Percentiles rank a stretch among this genome's conserved stretches.
Conservation (phyloP, 2,888 invertebrate species). For the Orthonevra nobilis region DNA sequence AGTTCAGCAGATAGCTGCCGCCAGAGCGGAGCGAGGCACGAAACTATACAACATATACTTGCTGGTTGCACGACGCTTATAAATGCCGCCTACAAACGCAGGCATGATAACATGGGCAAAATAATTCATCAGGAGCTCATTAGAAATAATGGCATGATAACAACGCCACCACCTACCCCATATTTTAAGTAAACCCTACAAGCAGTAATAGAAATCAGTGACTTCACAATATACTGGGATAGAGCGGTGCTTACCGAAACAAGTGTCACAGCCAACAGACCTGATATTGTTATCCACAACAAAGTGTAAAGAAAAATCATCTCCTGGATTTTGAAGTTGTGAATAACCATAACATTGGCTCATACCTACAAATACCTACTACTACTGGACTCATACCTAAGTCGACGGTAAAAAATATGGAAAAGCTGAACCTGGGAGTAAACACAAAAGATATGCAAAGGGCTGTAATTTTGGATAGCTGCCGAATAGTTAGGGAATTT, state of each 20-base stretch:
- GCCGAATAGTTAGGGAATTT: no score
- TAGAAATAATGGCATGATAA: no score
- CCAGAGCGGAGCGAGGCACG: neutral
- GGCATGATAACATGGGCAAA: conserved; percentile 24
- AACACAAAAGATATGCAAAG: no score
- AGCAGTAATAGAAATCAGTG: conserved; percentile 17
- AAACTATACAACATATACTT: conserved; percentile 19
- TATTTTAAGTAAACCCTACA: neutral
- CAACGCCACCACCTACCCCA: no score
- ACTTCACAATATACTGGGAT: conserved; percentile 19
- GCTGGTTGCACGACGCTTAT: conserved; percentile 14
- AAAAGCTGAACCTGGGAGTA: no score
- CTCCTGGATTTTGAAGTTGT: no score
- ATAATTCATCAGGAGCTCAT: conserved; percentile 2
- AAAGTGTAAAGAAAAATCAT: conserved; percentile 1
- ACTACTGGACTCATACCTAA: no score
- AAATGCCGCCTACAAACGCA: conserved; percentile 3
- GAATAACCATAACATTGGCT: no score
- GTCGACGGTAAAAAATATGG: no score
- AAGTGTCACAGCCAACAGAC: conserved; percentile 15
- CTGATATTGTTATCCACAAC: conserved; percentile 12
- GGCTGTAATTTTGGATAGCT: no score
- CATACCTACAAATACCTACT: no score
- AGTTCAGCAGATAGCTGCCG: neutral
- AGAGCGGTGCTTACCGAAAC: conserved; percentile 15